Evolutionary conservation across 2,888 invertebrate genomes (phyloP), one percentile per base, ranked within the genome.

Genomic region (Drosophila mercatorum): DNA sequence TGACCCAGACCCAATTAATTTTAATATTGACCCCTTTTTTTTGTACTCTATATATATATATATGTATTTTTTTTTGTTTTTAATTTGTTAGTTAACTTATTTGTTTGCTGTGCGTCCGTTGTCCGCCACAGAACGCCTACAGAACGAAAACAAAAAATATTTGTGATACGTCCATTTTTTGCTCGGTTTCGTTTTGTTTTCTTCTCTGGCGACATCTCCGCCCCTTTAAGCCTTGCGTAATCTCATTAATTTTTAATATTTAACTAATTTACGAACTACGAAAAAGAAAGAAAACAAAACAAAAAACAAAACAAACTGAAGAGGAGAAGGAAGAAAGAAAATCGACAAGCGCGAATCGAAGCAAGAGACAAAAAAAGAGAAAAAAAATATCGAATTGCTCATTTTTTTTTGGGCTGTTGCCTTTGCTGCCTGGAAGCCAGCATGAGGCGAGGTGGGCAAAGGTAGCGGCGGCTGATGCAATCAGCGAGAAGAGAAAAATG

Each of bases 221-320:
- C 31, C 44, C 44, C 49, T 60, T 68, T 66, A 41, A 68, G 65
- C 58, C 72, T 62, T 70, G 77, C 72, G 74, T 58, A 84, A 84
- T 84, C 83, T 84, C 83, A 84, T 86, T 84, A 84, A 68, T 66
- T 78, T 83, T 88, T 82, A 78, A 63, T 75, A 55, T 59, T 67
- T 56, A 70, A 70, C 52, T 68, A 59, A 22, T 56, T 72, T 65
- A 62, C 44, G 43, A 75, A 41, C 44, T 31, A 72, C 49, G 53
- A 53, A 44, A 49, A 31, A 31, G 31, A 31, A 6, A 31, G 31
- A 5, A 6, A 31, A 6, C 26, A 38, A 34, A 63, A 34, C 40
- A 47, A 28, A 36, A 49, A 46, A 41, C 11, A 17, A 17, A 17
- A 34, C 31, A 43, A 17, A 11, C 5, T 5, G 31, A 31, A 31